These are phyloP conservation scores for Calliopum simillimum DNA, from an alignment of 2,888 invertebrate genomes.

Conservation along the genomic window DNA sequence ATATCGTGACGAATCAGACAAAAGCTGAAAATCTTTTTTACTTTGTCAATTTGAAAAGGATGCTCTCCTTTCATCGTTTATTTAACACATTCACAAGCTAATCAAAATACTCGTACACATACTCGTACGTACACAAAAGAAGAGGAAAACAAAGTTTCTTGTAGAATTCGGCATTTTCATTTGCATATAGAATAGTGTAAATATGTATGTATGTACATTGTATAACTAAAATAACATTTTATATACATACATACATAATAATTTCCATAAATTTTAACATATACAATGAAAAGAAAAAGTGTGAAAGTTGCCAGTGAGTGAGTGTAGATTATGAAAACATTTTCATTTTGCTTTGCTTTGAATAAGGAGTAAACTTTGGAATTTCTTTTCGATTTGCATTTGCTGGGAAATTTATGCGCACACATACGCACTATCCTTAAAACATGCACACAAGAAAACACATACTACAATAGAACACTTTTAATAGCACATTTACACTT, in stretches of 20 bases:
- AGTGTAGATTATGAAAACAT: constrained; percentile 17
- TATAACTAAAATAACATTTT: constrained; percentile 2
- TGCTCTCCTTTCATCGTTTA: too few relatives aligned
- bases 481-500: background rate
- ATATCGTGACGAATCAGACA: too few relatives aligned
- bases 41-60: too few relatives aligned
- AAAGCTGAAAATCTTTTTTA: too few relatives aligned
- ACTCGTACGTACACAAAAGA: too few relatives aligned
- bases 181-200: constrained; percentile 12
- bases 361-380: background rate
- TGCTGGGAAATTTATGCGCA: background rate
- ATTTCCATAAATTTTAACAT: background rate
- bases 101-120: too few relatives aligned
- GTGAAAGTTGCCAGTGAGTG: background rate
- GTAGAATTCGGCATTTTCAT: background rate
- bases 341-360: constrained; percentile 17
- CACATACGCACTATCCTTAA: background rate
- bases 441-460: background rate
- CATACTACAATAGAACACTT: background rate
- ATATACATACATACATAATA: background rate
- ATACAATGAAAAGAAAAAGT: background rate
- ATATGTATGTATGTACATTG: too few relatives aligned
- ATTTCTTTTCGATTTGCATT: constrained; percentile 23
- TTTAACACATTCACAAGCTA: too few relatives aligned
- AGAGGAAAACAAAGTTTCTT: too few relatives aligned